Percentiles rank a stretch among this genome's conserved stretches.
Conservation (phyloP, 2,797 vertebrate genomes). For the Eremophila alpestris region DNA sequence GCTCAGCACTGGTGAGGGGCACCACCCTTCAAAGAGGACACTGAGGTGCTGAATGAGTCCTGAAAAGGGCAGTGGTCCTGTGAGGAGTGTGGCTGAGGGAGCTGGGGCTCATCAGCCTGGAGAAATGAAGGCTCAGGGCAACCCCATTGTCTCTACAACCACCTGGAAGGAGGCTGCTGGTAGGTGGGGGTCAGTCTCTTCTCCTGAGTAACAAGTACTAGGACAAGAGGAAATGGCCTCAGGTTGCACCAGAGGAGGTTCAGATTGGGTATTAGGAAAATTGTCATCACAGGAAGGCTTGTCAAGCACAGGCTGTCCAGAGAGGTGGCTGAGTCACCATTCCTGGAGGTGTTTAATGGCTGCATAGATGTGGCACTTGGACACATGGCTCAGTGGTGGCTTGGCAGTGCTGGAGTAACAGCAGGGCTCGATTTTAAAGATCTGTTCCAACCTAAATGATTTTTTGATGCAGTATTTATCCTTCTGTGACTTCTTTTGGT, state of each 20-base stretch:
- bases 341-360: neutral
- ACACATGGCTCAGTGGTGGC: neutral
- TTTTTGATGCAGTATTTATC: neutral
- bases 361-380: neutral
- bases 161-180: neutral
- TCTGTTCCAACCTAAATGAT: neutral
- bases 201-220: neutral
- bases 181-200: rapidly evolving
- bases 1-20: rapidly evolving
- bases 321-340: neutral
- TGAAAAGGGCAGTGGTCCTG: neutral
- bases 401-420: neutral
- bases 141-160: neutral
- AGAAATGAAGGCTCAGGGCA: neutral
- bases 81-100: neutral
- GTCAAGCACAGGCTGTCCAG: neutral
- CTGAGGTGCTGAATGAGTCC: neutral
- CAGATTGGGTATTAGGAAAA: neutral
- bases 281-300: neutral
- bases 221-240: neutral
- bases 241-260: neutral
- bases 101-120: neutral
- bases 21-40: neutral
- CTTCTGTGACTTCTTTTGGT: neutral
- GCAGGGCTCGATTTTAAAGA: neutral